Evolutionary conservation across 53 echinoderm and acorn worm genomes (phyloP).

Genomic region (Henricia sp.): DNA sequence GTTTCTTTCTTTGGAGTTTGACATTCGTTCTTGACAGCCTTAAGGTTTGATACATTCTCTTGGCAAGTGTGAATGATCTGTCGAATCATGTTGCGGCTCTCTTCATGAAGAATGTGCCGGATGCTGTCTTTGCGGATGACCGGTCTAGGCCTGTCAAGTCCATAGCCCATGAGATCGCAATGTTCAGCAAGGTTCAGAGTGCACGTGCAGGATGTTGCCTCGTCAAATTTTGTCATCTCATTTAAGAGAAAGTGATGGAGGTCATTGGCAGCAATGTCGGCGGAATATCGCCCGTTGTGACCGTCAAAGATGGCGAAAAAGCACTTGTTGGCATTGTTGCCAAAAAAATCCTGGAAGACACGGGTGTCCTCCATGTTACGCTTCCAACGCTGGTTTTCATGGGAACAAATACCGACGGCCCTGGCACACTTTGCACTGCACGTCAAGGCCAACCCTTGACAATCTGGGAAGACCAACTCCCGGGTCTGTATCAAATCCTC

Average conservation of each 20-base stretch:
- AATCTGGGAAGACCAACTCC: slow-evolving; percentile 67
- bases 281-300: slow-evolving; percentile 94
- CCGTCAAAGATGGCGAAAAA: slow-evolving; percentile 98
- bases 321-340: slow-evolving; percentile 89
- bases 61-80: slow-evolving; percentile 99
- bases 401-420: slow-evolving; percentile 88
- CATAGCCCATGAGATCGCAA: slow-evolving; percentile 79
- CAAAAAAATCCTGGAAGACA: slow-evolving; percentile 97
- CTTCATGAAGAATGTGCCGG: slow-evolving; percentile 91
- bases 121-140: slow-evolving; percentile 84
- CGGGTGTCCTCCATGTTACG: slow-evolving; percentile 92
- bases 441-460: slow-evolving; percentile 76
- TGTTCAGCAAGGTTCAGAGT: slow-evolving; percentile 88
- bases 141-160: slow-evolving; percentile 73
- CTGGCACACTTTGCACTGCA: slow-evolving; percentile 82
- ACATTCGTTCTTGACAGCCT: background rate
- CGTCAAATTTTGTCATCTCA: slow-evolving; percentile 91
- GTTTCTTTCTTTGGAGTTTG: background rate
- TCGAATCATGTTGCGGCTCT: slow-evolving; percentile 88
- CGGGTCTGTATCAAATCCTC: slow-evolving; percentile 73
- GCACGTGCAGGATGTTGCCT: slow-evolving; percentile 79
- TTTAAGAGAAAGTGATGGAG: slow-evolving; percentile 87
- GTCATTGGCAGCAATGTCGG: slow-evolving; percentile 92
- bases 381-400: slow-evolving; percentile 93
- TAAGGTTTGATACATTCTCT: slow-evolving; percentile 65